phyloP scores from a whole-genome alignment of 2,888 invertebrate species.

The Slavum lentiscoides region DNA sequence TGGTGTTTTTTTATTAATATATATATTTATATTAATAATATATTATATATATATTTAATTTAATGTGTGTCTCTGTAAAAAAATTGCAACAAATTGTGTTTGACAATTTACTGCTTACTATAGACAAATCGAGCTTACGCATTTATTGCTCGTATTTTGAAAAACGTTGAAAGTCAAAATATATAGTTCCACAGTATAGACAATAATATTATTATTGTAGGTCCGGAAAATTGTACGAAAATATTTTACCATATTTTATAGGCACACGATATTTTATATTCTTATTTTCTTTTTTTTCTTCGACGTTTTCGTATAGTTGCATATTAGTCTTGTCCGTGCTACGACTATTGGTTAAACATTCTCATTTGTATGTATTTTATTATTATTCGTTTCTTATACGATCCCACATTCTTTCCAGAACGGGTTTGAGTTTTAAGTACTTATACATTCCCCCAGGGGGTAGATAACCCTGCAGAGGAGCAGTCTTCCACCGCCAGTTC shows the following conservation, averaged over 20 bases:
- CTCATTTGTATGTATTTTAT: constrained; percentile 15
- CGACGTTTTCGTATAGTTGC: not conserved
- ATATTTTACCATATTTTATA: not conserved
- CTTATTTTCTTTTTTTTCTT: not conserved
- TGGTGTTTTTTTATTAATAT: too few species aligned
- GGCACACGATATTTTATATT: not conserved
- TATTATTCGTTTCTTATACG: constrained; percentile 5
- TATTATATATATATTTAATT: too few species aligned
- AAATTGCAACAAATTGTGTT: too few species aligned
- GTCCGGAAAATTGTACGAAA: not conserved
- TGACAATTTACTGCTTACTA: too few species aligned
- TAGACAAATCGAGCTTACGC: too few species aligned
- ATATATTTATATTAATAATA: too few species aligned
- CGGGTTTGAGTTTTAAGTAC: constrained; percentile 42
- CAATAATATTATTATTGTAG: too few species aligned
- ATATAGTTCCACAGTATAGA: not conserved
- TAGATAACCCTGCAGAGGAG: constrained; percentile 28
- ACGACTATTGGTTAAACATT: not conserved
- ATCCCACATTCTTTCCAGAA: constrained; percentile 30
- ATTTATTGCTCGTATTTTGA: too few species aligned
- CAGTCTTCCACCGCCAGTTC: constrained; percentile 22
- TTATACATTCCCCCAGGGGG: constrained; percentile 18
- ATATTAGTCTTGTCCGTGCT: not conserved
- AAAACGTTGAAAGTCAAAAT: too few species aligned
- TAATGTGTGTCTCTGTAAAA: too few species aligned